Percentiles rank a stretch among this genome's conserved stretches.
These are phyloP conservation scores for Myopa testacea DNA, from an alignment of 2,888 invertebrate species.

Conservation along the genomic window DNA sequence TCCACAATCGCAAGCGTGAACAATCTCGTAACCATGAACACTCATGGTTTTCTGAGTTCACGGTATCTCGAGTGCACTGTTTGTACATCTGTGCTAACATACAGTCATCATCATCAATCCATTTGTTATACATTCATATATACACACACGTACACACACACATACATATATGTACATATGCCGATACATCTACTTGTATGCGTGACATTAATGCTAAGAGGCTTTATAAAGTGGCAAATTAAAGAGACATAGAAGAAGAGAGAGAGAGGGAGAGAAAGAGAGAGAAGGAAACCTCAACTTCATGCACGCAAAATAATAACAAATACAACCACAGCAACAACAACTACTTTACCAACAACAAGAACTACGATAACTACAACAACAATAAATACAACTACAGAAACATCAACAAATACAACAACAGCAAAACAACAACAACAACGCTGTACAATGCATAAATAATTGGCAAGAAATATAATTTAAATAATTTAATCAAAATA, in stretches of 20 bases:
- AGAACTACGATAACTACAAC: neutral
- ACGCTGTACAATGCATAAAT: slow-evolving; percentile 55
- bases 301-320: neutral
- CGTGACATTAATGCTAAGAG: slow-evolving; percentile 33
- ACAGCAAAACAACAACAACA: neutral
- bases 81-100: too few species aligned
- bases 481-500: slow-evolving; percentile 54
- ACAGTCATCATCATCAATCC: too few species aligned
- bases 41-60: too few species aligned
- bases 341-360: neutral
- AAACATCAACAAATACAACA: neutral
- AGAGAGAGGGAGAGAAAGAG: too few species aligned
- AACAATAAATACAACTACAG: too few species aligned
- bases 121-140: too few species aligned
- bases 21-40: too few species aligned
- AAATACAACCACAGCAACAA: too few species aligned
- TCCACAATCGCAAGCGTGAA: too few species aligned
- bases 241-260: neutral
- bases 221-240: slow-evolving; percentile 20
- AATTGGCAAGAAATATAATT: slow-evolving; percentile 56
- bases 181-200: slow-evolving; percentile 24
- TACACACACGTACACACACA: too few species aligned
- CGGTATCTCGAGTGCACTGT: too few species aligned
- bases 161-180: neutral
- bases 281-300: neutral